These are phyloP conservation scores for Sphaeramia orbicularis DNA, from an alignment of 2,797 vertebrate genomes.

Conservation along the genomic window DNA sequence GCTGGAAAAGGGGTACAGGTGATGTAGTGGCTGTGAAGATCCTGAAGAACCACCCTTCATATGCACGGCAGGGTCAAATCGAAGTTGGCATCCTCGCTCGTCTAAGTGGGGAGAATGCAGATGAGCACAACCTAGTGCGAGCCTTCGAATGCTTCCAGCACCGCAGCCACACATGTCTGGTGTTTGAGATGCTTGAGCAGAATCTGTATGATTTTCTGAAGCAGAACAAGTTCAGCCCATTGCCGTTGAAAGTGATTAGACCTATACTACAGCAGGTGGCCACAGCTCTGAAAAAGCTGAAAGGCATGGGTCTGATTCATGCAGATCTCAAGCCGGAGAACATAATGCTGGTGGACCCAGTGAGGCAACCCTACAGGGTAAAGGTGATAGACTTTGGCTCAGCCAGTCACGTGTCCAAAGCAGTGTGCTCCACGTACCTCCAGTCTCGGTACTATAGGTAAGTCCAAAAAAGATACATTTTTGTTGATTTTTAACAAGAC, in stretches of 20 bases:
- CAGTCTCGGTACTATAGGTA: conserved; percentile 99
- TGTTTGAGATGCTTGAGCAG: conserved; percentile 99
- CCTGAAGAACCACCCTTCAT: conserved; percentile 98
- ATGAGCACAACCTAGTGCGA: conserved; percentile 98
- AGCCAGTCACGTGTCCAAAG: conserved; percentile 98
- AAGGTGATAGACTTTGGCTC: conserved; percentile 99
- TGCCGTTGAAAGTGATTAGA: conserved; percentile 97
- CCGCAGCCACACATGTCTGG: conserved; percentile 99
- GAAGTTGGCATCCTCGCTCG: conserved; percentile 99
- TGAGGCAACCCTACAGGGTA: conserved; percentile 96
- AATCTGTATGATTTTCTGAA: conserved; percentile 99
- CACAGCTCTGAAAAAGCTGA: conserved; percentile 98
- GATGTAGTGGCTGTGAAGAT: conserved; percentile 99
- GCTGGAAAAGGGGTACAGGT: conserved; percentile 99
- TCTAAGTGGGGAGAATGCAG: conserved; percentile 96
- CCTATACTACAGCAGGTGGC: conserved; percentile 98
- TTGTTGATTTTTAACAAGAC: neutral
- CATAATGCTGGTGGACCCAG: conserved; percentile 99
- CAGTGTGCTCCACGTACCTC: conserved; percentile 98
- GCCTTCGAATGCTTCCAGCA: conserved; percentile 99
- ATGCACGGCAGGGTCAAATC: conserved; percentile 97
- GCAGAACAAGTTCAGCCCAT: conserved; percentile 99
- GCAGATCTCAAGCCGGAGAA: conserved; percentile 99
- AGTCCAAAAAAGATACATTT: conserved; percentile 61
- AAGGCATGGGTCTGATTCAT: conserved; percentile 97